These are phyloP conservation scores for Carettochelys insculpta DNA, from an alignment of 2,113 vertebrate genomes.

Conservation along the genomic window DNA sequence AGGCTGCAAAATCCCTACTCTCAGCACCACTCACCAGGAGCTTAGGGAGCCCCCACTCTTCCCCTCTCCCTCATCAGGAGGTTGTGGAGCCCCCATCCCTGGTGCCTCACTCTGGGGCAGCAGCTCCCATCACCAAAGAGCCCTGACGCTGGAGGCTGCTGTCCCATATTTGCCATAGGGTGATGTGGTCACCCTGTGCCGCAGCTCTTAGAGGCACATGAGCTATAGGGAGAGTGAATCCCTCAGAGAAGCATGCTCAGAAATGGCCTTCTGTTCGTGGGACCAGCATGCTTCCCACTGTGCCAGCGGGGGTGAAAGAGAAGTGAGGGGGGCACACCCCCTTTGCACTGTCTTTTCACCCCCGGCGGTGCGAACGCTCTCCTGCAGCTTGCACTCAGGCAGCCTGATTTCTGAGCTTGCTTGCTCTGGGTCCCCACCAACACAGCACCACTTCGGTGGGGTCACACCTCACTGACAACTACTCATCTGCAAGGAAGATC, in stretches of 20 bases:
- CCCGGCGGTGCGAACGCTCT: background rate
- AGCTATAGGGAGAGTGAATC: background rate
- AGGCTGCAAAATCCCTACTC: too few species aligned
- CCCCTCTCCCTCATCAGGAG: background rate
- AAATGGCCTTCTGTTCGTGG: background rate
- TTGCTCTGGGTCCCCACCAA: background rate
- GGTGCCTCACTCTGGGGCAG: too few species aligned
- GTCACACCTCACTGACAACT: background rate
- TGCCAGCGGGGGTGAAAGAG: background rate
- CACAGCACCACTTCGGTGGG: background rate
- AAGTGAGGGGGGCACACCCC: background rate
- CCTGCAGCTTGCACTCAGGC: background rate
- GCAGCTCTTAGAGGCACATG: background rate
- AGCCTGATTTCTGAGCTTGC: background rate
- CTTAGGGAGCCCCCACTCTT: too few species aligned
- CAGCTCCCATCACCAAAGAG: too few species aligned
- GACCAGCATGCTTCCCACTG: background rate
- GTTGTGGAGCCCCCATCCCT: too few species aligned
- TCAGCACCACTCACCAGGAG: too few species aligned
- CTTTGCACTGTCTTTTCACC: background rate
- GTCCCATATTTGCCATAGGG: too few species aligned
- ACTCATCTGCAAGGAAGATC: background rate
- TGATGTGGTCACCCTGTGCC: too few species aligned
- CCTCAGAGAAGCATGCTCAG: background rate
- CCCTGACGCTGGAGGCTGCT: too few species aligned